phyloP scores from a whole-genome alignment of 2,888 invertebrate genomes.

The Abscondita cerata region DNA sequence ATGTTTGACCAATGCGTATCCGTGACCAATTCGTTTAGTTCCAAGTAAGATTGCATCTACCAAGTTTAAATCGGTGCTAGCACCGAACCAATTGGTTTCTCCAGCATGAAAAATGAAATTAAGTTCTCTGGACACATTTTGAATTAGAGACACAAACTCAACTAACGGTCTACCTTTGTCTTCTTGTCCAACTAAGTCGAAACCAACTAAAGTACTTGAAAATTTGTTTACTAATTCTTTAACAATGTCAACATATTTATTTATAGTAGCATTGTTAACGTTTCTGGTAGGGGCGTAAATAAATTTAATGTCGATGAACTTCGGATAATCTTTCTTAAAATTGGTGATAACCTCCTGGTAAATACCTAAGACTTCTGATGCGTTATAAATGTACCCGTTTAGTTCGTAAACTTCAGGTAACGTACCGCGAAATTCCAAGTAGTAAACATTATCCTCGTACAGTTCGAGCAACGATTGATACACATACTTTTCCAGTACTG shows the following conservation, averaged over 20 bases:
- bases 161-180: slow-evolving; percentile 71
- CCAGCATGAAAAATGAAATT: slow-evolving; percentile 60
- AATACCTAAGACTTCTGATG: slow-evolving; percentile 64
- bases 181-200: slow-evolving; percentile 83
- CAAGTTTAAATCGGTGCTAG: slow-evolving; percentile 72
- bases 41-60: slow-evolving; percentile 78
- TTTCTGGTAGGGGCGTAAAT: slow-evolving; percentile 71
- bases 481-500: slow-evolving; percentile 71
- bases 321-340: slow-evolving; percentile 67
- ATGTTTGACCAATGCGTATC: slow-evolving; percentile 75
- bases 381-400: slow-evolving; percentile 65
- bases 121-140: slow-evolving; percentile 31
- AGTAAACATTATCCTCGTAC: slow-evolving; percentile 72
- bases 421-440: slow-evolving; percentile 72
- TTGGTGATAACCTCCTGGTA: slow-evolving; percentile 65
- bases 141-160: slow-evolving; percentile 65
- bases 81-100: slow-evolving; percentile 79
- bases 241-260: slow-evolving; percentile 52
- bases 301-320: slow-evolving; percentile 71
- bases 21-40: slow-evolving; percentile 78
- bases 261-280: slow-evolving; percentile 56
- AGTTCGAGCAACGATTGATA: slow-evolving; percentile 69
- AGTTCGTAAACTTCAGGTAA: slow-evolving; percentile 71
- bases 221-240: slow-evolving; percentile 57
- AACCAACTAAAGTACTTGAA: slow-evolving; percentile 75